Evolutionary conservation across 2,797 vertebrate genomes (phyloP).

Genomic region (Catharus ustulatus): DNA sequence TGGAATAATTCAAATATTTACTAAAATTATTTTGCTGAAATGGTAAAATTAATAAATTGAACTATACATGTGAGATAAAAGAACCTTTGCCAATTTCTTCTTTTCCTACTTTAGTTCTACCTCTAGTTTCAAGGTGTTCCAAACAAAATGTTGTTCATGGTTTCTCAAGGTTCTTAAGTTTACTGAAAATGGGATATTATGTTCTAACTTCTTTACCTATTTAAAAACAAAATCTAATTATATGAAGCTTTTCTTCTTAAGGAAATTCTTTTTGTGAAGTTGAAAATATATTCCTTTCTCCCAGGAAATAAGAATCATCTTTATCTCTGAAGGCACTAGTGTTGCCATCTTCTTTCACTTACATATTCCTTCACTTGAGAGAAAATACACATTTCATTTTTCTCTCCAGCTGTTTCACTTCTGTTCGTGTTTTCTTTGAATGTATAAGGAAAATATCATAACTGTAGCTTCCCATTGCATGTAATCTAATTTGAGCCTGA

Average conservation of each 20-base stretch:
- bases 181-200: neutral
- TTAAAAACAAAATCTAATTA: neutral
- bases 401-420: constrained; percentile 53
- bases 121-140: neutral
- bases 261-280: neutral
- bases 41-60: neutral
- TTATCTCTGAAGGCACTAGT: neutral
- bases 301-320: neutral
- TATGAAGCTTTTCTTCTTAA: neutral
- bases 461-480: neutral
- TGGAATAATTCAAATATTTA: neutral
- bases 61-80: neutral
- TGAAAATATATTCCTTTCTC: constrained; percentile 16
- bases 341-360: neutral
- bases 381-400: constrained; percentile 62
- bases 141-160: neutral
- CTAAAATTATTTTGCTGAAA: neutral
- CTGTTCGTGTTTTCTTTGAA: constrained; percentile 3
- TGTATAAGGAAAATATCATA: constrained; percentile 27
- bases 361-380: constrained; percentile 15
- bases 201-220: neutral
- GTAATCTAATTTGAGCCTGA: constrained; percentile 43
- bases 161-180: neutral
- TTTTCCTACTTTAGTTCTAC: neutral
- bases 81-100: neutral